These are phyloP conservation scores for Tortricodes alternella DNA, from an alignment of 2,888 invertebrate species.

Conservation along the genomic window DNA sequence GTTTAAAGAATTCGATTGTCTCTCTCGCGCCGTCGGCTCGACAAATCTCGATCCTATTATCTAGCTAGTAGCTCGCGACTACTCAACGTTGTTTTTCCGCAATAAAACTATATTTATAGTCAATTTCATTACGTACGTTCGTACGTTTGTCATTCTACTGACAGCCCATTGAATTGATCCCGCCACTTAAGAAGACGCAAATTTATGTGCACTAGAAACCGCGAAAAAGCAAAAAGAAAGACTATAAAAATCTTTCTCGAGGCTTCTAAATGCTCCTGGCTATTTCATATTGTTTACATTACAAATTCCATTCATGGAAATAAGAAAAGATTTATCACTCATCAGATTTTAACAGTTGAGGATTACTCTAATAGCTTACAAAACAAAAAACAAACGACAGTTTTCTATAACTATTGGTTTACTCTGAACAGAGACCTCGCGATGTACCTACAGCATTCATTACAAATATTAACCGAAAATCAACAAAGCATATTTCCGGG, in stretches of 20 bases:
- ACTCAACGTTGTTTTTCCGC: constrained; percentile 11
- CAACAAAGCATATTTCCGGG: too few relatives aligned
- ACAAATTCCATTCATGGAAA: neutral
- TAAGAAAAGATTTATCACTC: too few relatives aligned
- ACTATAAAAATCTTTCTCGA: neutral
- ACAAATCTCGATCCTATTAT: constrained; percentile 12
- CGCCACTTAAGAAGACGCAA: constrained; percentile 12
- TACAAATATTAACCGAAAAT: too few relatives aligned
- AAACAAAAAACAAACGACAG: too few relatives aligned
- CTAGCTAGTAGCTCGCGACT: neutral
- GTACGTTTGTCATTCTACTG: constrained; percentile 18
- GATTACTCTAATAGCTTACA: too few relatives aligned
- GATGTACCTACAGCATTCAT: too few relatives aligned
- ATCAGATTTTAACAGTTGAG: too few relatives aligned
- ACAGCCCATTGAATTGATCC: constrained; percentile 20
- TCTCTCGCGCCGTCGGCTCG: constrained; percentile 5
- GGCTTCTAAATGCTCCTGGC: neutral
- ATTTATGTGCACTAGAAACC: constrained; percentile 6
- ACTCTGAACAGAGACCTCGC: too few relatives aligned
- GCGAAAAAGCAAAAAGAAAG: constrained; percentile 2
- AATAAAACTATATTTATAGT: constrained; percentile 29
- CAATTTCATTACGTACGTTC: constrained; percentile 12
- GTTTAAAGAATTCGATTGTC: constrained; percentile 26
- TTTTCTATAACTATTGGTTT: too few relatives aligned
- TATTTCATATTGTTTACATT: too few relatives aligned